Conservation (phyloP, 2,797 vertebrate genomes). For the Ptychobarbus kaznakovi region DNA sequence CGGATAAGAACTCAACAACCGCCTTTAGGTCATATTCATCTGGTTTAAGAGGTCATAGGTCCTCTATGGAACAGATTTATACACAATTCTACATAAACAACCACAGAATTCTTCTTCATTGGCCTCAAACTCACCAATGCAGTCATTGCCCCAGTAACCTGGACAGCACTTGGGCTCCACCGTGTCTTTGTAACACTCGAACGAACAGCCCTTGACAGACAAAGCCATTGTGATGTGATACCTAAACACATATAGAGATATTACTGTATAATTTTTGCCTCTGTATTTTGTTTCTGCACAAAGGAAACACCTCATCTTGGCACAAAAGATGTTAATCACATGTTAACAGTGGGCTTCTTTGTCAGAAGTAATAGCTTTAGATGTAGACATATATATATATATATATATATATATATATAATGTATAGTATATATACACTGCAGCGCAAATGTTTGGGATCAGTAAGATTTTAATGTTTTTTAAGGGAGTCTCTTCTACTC, state of each 20-base stretch:
- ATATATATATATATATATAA: too few relatives aligned
- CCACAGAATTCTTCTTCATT: background rate
- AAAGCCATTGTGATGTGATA: slow-evolving; percentile 45
- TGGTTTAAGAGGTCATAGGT: background rate
- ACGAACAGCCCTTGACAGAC: slow-evolving; percentile 81
- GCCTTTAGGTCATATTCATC: background rate
- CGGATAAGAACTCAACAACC: slow-evolving; percentile 3
- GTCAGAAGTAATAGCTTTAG: background rate
- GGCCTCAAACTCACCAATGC: slow-evolving; percentile 80
- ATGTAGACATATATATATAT: too few relatives aligned
- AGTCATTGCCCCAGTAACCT: slow-evolving; percentile 90
- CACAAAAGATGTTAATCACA: background rate
- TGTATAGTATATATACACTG: too few relatives aligned
- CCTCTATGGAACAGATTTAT: background rate
- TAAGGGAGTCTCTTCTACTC: too few relatives aligned
- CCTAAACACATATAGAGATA: slow-evolving; percentile 19
- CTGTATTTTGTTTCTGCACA: background rate
- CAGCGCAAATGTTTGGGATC: too few relatives aligned
- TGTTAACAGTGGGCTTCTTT: background rate
- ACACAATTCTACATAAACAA: background rate
- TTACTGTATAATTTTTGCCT: background rate
- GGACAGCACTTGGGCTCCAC: slow-evolving; percentile 83
- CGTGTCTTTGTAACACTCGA: slow-evolving; percentile 78
- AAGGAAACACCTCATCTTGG: background rate
- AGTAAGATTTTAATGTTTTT: too few relatives aligned